A percentile compares a stretch with the other conserved stretches of the same genome.
Evolutionary conservation across 2,888 invertebrate species (phyloP).

Genomic region (Dendrolimus houi): DNA sequence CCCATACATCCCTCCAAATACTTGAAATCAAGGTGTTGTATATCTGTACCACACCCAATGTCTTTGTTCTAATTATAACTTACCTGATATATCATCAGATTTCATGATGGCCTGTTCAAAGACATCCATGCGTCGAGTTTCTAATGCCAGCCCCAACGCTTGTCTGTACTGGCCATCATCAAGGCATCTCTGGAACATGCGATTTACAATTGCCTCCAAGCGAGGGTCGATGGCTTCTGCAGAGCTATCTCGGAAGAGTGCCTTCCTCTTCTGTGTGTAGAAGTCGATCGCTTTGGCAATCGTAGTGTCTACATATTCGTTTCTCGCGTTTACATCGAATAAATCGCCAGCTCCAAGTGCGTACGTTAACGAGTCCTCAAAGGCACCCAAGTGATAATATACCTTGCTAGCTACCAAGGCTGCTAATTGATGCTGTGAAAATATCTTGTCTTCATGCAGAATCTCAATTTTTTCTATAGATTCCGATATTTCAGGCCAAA

Average conservation of each 20-base stretch:
- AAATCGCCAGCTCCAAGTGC: constrained; percentile 96
- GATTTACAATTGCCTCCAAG: constrained; percentile 94
- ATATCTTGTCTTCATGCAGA: constrained; percentile 93
- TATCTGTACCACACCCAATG: too few species aligned
- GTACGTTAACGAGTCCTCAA: constrained; percentile 97
- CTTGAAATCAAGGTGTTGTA: too few species aligned
- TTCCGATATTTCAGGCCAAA: constrained; percentile 99
- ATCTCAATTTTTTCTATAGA: constrained; percentile 98
- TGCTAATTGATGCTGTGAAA: constrained; percentile 93
- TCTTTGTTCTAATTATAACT: constrained; percentile 6
- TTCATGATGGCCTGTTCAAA: constrained; percentile 94
- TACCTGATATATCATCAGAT: constrained; percentile 89
- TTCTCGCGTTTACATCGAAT: constrained; percentile 95
- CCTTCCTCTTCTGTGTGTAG: constrained; percentile 92
- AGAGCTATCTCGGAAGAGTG: constrained; percentile 80
- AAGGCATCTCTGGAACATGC: constrained; percentile 97
- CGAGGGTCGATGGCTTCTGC: constrained; percentile 85
- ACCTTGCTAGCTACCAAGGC: constrained; percentile 99
- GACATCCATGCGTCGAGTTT: constrained; percentile 97
- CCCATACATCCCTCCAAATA: too few species aligned
- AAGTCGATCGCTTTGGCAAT: constrained; percentile 98
- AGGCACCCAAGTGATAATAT: constrained; percentile 97
- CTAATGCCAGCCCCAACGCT: constrained; percentile 96
- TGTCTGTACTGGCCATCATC: constrained; percentile 96
- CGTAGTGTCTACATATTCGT: constrained; percentile 97